These are phyloP conservation scores for Autographa gamma DNA, from an alignment of 2,888 invertebrate species.

Conservation along the genomic window DNA sequence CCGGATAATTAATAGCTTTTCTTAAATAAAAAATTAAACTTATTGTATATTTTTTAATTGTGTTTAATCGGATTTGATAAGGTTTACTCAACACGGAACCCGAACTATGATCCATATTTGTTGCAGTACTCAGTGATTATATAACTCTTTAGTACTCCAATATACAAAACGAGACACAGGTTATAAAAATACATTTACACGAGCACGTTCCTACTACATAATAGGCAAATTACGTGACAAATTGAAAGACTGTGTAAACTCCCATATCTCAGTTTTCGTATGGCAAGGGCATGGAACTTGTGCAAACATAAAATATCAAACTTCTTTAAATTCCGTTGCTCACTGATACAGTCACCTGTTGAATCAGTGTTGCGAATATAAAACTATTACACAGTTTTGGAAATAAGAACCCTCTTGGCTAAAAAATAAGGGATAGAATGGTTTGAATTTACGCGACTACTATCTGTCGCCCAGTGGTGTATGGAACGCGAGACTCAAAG, in stretches of 20 bases:
- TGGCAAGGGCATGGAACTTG: background rate
- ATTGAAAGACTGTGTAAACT: background rate
- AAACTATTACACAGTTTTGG: constrained; percentile 6
- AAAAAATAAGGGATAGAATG: constrained; percentile 22
- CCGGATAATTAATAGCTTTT: too few species aligned
- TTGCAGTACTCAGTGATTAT: too few species aligned
- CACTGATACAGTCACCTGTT: constrained; percentile 27
- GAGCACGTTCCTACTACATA: background rate
- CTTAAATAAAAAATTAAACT: too few species aligned
- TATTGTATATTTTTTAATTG: too few species aligned
- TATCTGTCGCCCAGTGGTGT: constrained; percentile 18
- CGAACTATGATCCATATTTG: too few species aligned
- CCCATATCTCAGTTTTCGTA: background rate
- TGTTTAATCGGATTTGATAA: too few species aligned
- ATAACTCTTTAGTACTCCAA: too few species aligned
- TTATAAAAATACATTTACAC: background rate
- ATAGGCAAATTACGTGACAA: background rate
- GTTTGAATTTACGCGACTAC: background rate
- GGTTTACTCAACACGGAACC: too few species aligned
- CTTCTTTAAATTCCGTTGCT: constrained; percentile 9
- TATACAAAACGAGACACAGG: background rate
- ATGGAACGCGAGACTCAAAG: constrained; percentile 20
- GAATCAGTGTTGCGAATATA: constrained; percentile 24
- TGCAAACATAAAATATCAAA: background rate
- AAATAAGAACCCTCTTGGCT: background rate